Percentiles rank a stretch among this genome's conserved stretches.
Conservation (phyloP, 1,140 invertebrate species). For the Catajapyx aquilonaris region DNA sequence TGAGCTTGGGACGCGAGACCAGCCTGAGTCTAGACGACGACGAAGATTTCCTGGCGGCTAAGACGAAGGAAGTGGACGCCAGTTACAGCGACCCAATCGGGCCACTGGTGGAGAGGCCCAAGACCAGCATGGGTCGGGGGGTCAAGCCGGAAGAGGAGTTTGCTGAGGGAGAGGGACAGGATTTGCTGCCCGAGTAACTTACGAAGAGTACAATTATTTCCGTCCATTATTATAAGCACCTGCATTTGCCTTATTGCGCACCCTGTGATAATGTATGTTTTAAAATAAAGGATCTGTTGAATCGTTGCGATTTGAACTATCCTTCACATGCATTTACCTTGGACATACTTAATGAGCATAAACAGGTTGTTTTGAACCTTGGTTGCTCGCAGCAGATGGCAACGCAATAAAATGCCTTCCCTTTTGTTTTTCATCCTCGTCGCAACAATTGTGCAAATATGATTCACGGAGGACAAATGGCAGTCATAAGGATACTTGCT, state of each 20-base stretch:
- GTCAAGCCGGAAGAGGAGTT: conserved; percentile 49
- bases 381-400: no score
- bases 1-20: conserved; percentile 7
- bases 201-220: conserved; percentile 1
- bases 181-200: conserved; percentile 52
- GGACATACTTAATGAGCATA: no score
- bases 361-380: no score
- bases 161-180: conserved; percentile 58
- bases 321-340: no score
- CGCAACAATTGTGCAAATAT: no score
- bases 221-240: conserved; percentile 4
- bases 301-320: no score
- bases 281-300: no score
- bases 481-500: no score
- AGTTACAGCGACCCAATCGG: conserved; percentile 54
- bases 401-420: no score
- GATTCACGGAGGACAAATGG: no score
- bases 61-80: conserved; percentile 26
- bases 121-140: conserved; percentile 39
- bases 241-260: no score
- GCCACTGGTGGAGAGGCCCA: conserved; percentile 45
- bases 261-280: not conserved
- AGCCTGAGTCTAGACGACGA: conserved; percentile 2
- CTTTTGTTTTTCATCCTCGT: no score
- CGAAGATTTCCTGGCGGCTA: conserved; percentile 11